Conservation (phyloP, 2,888 invertebrate species). For the Odontocerum albicorne region DNA sequence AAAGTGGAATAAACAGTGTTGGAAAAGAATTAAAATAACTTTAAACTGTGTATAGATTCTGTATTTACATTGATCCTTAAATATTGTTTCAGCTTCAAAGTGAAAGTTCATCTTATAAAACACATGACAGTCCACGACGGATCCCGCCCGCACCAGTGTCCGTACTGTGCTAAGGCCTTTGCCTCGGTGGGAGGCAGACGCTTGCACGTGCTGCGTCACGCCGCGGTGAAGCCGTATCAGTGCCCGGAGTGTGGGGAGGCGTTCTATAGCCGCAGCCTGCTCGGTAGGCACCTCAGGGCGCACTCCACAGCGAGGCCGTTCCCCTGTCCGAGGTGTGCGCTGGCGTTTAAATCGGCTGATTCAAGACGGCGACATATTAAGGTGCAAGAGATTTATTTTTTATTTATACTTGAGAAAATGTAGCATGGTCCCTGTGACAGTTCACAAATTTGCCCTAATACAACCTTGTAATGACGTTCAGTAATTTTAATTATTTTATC, state of each 20-base stretch:
- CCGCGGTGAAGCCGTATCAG: constrained; percentile 1
- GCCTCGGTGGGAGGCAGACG: constrained; percentile 2
- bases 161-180: constrained; percentile 15
- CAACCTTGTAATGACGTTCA: no score
- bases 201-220: constrained; percentile 18
- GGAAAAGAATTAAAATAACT: no score
- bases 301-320: constrained; percentile 6
- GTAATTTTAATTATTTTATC: no score
- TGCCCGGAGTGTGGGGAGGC: constrained; percentile 11
- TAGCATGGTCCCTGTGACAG: no score
- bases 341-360: constrained; percentile 18
- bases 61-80: no score
- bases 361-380: constrained; percentile 13
- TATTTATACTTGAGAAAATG: no score
- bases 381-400: no score
- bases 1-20: no score
- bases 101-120: constrained; percentile 20
- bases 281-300: constrained; percentile 9
- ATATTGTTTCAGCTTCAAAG: constrained; percentile 19
- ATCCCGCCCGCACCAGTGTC: constrained; percentile 8
- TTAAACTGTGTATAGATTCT: no score
- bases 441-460: no score
- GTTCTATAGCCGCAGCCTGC: constrained; percentile 10
- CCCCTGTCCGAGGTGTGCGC: constrained; percentile 7
- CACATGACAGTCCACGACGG: constrained; percentile 23